phyloP scores from a whole-genome alignment of 2,113 vertebrate genomes.

The Corythoichthys intestinalis region DNA sequence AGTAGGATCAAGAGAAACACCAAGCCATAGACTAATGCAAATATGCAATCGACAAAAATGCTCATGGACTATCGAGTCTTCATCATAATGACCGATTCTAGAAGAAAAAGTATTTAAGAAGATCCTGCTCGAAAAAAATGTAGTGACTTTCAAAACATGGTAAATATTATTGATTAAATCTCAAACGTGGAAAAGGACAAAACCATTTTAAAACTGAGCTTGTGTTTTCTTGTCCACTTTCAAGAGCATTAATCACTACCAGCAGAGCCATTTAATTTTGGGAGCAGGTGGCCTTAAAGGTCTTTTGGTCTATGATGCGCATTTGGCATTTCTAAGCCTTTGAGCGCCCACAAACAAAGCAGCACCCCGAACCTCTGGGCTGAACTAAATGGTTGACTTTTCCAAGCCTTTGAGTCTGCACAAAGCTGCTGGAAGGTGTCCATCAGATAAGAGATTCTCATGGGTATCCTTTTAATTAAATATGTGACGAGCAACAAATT shows the following conservation, averaged over 20 bases:
- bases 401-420: constrained; percentile 72
- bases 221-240: constrained; percentile 43
- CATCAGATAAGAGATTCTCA: constrained; percentile 73
- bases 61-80: constrained; percentile 38
- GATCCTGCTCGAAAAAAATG: too few relatives aligned
- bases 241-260: constrained; percentile 55
- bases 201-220: constrained; percentile 32
- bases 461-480: constrained; percentile 65
- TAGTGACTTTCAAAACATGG: background rate
- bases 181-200: background rate
- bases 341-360: constrained; percentile 70
- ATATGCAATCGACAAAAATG: constrained; percentile 52
- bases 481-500: constrained; percentile 64
- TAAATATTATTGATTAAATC: background rate
- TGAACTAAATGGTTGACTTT: constrained; percentile 71
- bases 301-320: constrained; percentile 70
- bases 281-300: constrained; percentile 72
- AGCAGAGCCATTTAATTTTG: constrained; percentile 63
- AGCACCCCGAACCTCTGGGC: constrained; percentile 69
- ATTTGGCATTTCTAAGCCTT: constrained; percentile 73
- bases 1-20: constrained; percentile 60
- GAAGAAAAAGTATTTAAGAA: background rate
- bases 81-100: constrained; percentile 15
- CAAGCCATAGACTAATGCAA: constrained; percentile 43
- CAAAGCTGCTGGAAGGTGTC: constrained; percentile 74